Evolutionary conservation across 2,797 vertebrate species (phyloP).

Genomic region (Okamejei kenojei): DNA sequence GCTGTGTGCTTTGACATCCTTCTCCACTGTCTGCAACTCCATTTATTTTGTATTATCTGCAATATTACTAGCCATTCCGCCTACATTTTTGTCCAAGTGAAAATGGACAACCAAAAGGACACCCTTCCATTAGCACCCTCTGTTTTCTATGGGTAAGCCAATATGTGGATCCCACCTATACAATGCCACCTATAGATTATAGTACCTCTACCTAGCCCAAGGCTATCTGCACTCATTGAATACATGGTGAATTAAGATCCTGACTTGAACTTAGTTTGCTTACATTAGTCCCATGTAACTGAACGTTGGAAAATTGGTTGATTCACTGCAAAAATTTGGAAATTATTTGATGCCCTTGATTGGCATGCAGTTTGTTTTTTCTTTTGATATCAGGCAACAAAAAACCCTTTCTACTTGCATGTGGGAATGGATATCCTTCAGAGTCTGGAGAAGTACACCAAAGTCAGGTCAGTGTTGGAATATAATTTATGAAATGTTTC

Average conservation of each 20-base stretch:
- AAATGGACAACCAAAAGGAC: no score
- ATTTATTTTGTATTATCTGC: no score
- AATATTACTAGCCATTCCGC: no score
- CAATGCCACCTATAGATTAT: neutral
- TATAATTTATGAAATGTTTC: neutral
- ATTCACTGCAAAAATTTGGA: no score
- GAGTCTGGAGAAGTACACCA: conserved; percentile 92
- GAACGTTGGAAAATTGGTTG: neutral
- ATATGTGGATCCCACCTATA: neutral
- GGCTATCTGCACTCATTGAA: neutral
- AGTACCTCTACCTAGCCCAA: neutral
- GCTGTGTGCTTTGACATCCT: no score
- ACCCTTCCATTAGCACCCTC: no score
- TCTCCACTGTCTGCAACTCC: no score
- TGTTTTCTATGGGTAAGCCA: no score
- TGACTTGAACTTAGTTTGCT: neutral
- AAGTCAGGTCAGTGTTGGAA: conserved; percentile 75
- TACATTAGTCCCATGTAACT: neutral
- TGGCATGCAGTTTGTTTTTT: neutral
- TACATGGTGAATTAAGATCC: neutral
- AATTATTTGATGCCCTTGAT: neutral
- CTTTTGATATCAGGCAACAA: conserved; percentile 74
- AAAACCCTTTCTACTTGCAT: conserved; percentile 97
- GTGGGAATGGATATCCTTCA: conserved; percentile 98
- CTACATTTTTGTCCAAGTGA: no score